Evolutionary conservation across 1,140 invertebrate genomes (phyloP), one percentile per base, ranked within the genome.

Genomic region (Elymnias hypermnestra): DNA sequence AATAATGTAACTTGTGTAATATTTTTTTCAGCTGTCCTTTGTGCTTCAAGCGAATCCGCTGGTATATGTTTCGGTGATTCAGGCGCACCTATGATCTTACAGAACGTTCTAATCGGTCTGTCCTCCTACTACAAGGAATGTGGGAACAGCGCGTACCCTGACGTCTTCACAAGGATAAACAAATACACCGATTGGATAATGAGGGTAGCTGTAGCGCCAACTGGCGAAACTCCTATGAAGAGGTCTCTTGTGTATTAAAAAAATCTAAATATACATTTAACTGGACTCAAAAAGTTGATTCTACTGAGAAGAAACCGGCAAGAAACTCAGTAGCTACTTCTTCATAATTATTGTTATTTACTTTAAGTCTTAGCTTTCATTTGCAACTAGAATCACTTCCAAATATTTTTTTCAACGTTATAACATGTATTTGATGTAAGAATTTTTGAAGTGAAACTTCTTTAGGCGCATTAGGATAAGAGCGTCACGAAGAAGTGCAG

Each of bases 141-240:
- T 9, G 58, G 53, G 1, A 31, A 33, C 7, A 28, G 53, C 7
- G 36, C 42, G 0, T 59, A 53, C 19, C 72, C 75, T 9, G 66
- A 72, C 23, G 57, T 79, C 1, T 79, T 76, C 62, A 62, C 64
- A 10, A 65, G 68, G 25, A 51, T 71, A 3, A 71, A 74, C 28
- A 44, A 44, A 3, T 70, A 59, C 53, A 72, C 63, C 7, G 44
- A 69, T 41, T 77, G 71, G 73, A 74, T 77, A 28, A 12, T 67
- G 33, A 43, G 37, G 14, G 46, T 49, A 5, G 60, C 57, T 4
- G 42, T 44, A 2, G 33, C 42, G 0, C 46, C 53, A 0, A 13
- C 39, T 1, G 40, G 29, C 5, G 31, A 10, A 21, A 41, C 17
- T 23, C 12, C 15, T 28, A 13, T 41, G 3, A 42, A 15, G 4